Evolutionary conservation across 2,888 invertebrate genomes (phyloP).

Genomic region (Phymatocera aterrima): DNA sequence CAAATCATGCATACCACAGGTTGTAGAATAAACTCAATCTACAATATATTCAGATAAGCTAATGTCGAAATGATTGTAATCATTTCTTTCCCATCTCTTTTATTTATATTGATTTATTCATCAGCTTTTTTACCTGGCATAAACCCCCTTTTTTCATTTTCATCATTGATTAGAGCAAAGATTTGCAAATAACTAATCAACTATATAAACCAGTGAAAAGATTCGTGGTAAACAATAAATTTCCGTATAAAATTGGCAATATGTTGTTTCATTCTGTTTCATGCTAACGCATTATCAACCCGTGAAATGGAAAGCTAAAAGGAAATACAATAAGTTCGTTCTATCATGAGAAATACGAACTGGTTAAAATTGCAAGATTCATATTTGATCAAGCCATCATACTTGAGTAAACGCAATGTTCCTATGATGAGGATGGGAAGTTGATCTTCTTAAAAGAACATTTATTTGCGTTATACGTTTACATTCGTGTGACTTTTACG

Average conservation of each 20-base stretch:
- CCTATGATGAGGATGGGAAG: background rate
- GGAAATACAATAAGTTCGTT: background rate
- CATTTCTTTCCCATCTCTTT: background rate
- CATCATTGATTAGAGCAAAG: background rate
- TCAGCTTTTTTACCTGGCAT: no score
- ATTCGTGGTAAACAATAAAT: conserved; percentile 13
- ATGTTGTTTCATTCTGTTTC: background rate
- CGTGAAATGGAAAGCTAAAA: background rate
- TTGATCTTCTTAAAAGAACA: background rate
- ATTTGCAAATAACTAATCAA: background rate
- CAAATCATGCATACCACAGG: conserved; percentile 1
- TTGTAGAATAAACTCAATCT: conserved; percentile 3
- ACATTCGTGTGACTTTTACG: background rate
- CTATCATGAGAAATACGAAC: background rate
- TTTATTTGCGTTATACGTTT: background rate
- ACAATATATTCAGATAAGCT: conserved; percentile 8
- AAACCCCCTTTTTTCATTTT: background rate
- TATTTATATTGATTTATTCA: no score
- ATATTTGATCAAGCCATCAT: background rate
- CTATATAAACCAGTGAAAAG: background rate
- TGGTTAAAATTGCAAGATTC: no score
- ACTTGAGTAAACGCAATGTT: background rate
- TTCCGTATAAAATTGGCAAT: conserved; percentile 4
- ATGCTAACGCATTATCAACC: background rate
- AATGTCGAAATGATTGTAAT: background rate